Conservation (phyloP, 2,113 vertebrate species). For the Mirza zaza region DNA sequence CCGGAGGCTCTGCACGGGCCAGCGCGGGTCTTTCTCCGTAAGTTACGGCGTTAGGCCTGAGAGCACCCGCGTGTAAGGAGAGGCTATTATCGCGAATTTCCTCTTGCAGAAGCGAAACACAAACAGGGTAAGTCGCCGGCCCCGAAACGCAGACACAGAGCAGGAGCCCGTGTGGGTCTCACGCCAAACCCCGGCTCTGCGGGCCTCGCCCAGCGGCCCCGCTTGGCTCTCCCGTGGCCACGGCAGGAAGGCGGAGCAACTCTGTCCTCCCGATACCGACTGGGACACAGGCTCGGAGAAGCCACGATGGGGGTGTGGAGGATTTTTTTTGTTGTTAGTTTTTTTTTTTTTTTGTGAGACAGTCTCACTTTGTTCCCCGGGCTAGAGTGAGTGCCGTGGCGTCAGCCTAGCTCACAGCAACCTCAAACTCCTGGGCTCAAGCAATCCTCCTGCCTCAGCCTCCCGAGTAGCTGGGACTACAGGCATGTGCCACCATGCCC, state of each 20-base stretch:
- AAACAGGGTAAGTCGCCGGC: neutral
- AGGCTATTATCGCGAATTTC: neutral
- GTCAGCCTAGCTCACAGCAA: no score
- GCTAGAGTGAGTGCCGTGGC: no score
- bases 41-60: no score
- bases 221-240: fast-evolving
- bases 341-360: no score
- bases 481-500: no score
- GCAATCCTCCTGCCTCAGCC: no score
- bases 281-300: neutral
- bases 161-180: neutral
- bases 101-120: neutral
- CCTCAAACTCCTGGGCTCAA: no score
- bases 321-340: no score
- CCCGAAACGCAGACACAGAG: neutral
- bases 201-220: fast-evolving
- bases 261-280: fast-evolving
- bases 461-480: no score
- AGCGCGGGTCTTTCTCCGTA: no score
- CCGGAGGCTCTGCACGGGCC: neutral
- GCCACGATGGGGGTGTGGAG: no score
- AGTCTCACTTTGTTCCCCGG: no score
- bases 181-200: neutral
- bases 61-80: fast-evolving
- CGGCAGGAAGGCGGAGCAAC: fast-evolving